Evolutionary conservation across 2,113 vertebrate genomes (phyloP), one percentile per base, ranked within the genome.

Genomic region (Dicrurus megarhynchus): DNA sequence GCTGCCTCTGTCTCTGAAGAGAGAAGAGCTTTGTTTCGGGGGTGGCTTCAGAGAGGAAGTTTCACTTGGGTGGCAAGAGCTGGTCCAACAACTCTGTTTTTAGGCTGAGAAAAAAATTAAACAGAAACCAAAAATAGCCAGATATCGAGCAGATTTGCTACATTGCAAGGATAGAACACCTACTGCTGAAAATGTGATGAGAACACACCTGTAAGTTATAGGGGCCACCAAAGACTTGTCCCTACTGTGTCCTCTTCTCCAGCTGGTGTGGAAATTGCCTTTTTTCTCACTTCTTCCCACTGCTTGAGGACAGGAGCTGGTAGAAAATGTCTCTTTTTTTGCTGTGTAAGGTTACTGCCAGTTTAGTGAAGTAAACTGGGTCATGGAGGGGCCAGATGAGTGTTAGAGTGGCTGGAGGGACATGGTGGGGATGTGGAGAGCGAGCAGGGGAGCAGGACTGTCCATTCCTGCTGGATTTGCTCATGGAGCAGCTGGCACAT

Each of bases 71-170:
- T 77, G 71, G 61, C 44, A 82, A 91, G 44, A 84, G 63, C 83
- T 96, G 73, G 82, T 93, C 80, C 92, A 86, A 83, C 65, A 87
- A 42, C 42, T 84, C 59, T 46, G 35, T 41, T 95, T 67, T 78
- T 93, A 65, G 57, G 57, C 39, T 74, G 46, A 52, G 86, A 37
- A 44, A 80, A 90, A 90, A 94, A 71, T 10, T 26, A 63, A 96
- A 68, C 32, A 56, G 81, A 75, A 88, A 41, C 35, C 4, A 47
- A 57, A 76, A 70, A 70, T 16, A 65, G 20, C 22, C 59, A 55
- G 64, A 33, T 44, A 60, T 60, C 0, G 1, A 46, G 68, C 9
- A 23, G 69, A 23, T 94, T 73, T 75, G 47, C 63, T n/a, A 6
- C 47, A 28, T 8, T 8, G 27, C 47, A 55, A 46, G 16, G 50